Conservation (phyloP, 2,888 invertebrate genomes). For the Hemistola chrysoprasaria region DNA sequence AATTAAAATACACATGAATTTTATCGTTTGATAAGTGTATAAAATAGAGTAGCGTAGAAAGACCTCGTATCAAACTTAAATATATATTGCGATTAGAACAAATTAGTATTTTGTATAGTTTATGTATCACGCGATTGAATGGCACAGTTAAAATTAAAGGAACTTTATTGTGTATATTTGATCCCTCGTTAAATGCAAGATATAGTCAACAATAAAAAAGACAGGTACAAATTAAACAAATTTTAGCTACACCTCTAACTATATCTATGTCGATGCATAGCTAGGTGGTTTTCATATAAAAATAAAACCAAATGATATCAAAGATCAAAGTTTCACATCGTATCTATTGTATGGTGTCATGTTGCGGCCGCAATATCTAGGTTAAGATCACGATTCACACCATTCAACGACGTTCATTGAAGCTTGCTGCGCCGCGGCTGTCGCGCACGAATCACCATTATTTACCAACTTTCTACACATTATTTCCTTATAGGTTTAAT, state of each 20-base stretch:
- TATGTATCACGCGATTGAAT: too few relatives aligned
- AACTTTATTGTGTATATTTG: too few relatives aligned
- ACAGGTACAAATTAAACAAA: too few relatives aligned
- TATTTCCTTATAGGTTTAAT: constrained; percentile 15
- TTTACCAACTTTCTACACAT: constrained; percentile 31
- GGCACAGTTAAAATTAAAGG: too few relatives aligned
- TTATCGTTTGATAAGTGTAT: constrained; percentile 2
- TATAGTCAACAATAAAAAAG: too few relatives aligned
- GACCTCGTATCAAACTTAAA: too few relatives aligned
- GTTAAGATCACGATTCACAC: constrained; percentile 52
- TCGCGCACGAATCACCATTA: constrained; percentile 19
- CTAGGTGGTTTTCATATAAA: too few relatives aligned
- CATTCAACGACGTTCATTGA: constrained; percentile 49
- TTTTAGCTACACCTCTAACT: too few relatives aligned
- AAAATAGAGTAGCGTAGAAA: not conserved
- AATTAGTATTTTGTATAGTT: too few relatives aligned
- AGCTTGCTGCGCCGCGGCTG: constrained; percentile 30
- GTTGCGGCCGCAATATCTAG: constrained; percentile 42
- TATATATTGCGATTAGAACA: too few relatives aligned
- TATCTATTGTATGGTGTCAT: constrained; percentile 30
- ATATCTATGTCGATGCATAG: too few relatives aligned
- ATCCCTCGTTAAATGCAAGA: too few relatives aligned
- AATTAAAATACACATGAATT: constrained; percentile 12
- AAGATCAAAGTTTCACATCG: constrained; percentile 24
- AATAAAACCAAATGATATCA: constrained; percentile 19